Evolutionary conservation across 2,113 vertebrate species (phyloP).

Genomic region (Urocitellus parryii): DNA sequence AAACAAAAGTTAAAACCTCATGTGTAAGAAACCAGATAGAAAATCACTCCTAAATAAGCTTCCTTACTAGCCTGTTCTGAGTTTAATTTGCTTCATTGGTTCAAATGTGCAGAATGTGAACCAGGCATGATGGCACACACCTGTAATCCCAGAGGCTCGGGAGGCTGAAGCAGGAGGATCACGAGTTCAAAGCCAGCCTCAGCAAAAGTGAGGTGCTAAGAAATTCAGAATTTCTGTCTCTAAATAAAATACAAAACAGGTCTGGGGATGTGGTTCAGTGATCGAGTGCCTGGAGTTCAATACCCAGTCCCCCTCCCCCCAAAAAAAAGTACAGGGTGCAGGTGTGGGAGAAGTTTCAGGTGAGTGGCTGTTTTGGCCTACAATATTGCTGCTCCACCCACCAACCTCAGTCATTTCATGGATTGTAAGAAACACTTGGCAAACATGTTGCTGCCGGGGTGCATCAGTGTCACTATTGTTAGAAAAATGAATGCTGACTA

Average conservation of each 20-base stretch:
- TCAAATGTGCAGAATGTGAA: not conserved
- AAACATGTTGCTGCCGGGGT: not conserved
- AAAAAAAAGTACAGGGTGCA: not conserved
- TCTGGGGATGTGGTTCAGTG: no score
- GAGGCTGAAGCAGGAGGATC: no score
- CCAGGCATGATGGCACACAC: no score
- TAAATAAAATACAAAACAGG: no score
- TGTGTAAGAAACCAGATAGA: not conserved
- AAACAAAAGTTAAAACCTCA: not conserved
- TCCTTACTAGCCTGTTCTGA: not conserved
- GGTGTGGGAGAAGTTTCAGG: not conserved
- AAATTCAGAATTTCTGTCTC: no score
- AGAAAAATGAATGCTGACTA: constrained; percentile 25
- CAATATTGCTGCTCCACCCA: not conserved
- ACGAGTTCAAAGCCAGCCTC: no score
- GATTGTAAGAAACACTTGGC: not conserved
- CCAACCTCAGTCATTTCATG: not conserved
- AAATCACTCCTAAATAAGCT: not conserved
- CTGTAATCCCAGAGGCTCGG: no score
- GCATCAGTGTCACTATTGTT: not conserved
- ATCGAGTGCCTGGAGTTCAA: no score
- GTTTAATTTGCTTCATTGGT: constrained; percentile 24
- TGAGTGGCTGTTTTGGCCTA: not conserved
- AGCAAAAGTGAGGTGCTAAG: no score
- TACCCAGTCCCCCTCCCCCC: no score